Conservation (phyloP, 2,888 invertebrate species). For the Nowickia ferox region DNA sequence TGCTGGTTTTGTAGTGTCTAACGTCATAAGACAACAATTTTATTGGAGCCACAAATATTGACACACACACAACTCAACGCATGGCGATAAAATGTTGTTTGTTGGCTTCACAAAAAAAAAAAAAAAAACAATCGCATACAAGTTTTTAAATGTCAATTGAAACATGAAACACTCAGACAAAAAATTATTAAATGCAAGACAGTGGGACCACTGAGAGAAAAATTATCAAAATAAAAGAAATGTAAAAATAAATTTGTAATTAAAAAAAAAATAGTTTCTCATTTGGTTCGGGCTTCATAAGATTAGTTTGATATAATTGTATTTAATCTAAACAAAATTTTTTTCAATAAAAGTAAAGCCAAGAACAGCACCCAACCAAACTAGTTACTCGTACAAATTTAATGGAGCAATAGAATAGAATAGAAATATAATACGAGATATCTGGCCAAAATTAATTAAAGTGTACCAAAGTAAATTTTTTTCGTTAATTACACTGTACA, state of each 20-base stretch:
- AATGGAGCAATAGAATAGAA: too few relatives aligned
- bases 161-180: slow-evolving; percentile 42
- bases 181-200: not conserved
- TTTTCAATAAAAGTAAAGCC: too few relatives aligned
- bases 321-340: too few relatives aligned
- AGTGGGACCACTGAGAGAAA: slow-evolving; percentile 9
- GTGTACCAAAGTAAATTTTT: too few relatives aligned
- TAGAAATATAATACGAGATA: too few relatives aligned
- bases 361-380: too few relatives aligned
- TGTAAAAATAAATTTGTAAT: not conserved
- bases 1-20: slow-evolving; percentile 36
- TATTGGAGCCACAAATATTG: slow-evolving; percentile 43
- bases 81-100: slow-evolving; percentile 34
- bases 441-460: too few relatives aligned
- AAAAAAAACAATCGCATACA: slow-evolving; percentile 2
- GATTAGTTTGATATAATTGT: too few relatives aligned
- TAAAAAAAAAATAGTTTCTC: not conserved
- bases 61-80: slow-evolving; percentile 4
- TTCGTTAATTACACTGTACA: too few relatives aligned
- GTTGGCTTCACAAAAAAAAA: slow-evolving; percentile 1
- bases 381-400: too few relatives aligned
- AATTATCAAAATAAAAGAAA: not conserved
- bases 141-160: slow-evolving; percentile 70
- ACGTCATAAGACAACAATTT: slow-evolving; percentile 47
- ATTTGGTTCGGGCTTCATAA: too few relatives aligned